Evolutionary conservation across 2,113 vertebrate species (phyloP), one percentile per base, ranked within the genome.

Genomic region (Alces alces): DNA sequence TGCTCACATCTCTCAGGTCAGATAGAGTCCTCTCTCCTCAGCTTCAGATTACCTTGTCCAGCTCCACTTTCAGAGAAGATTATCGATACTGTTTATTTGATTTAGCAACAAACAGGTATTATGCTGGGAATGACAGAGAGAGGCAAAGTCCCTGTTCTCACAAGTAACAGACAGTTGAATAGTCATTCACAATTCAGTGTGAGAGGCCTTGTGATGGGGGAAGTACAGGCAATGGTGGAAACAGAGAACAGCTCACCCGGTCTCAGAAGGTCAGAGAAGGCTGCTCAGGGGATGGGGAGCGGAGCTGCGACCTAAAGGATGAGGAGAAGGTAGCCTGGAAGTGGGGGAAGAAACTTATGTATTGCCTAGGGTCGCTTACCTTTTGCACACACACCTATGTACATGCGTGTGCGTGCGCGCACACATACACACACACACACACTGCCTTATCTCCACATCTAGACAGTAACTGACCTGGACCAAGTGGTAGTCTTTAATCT

Each of bases 331-430:
- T 0, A n/a, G n/a, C 5, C 12, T 19, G 36, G n/a, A 54, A 83
- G 83, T 27, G 3, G 83, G 12, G 23, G 25, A 66, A 58, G 52
- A 80, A 45, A 43, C 2, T 6, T 39, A 23, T 1, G 1, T 58
- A 30, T 47, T 61, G 36, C 85, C 54, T 89, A 50, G 70, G 2
- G 60, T 4, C 45, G 23, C 23, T 57, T 19, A 23, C 19, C 52
- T 83, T 93, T 45, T 43, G 15, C 54, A n/a, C 79, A 82, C 30
- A 47, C 23, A 16, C 3, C 36, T 36, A 23, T 82, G 39, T 7
- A 36, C 73, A 45, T 28, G 73, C 1, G 0, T 3, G 23, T 4
- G 39, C 13, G 1, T 23, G 2, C 3, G 14, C 9, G 1, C 15
- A 4, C 60, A n/a, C 64, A 43, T 2, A 23, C 6, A 27, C 27